Base-by-base conservation (phyloP, 1,140 invertebrate species). In the Trachelipus rathkii region DNA sequence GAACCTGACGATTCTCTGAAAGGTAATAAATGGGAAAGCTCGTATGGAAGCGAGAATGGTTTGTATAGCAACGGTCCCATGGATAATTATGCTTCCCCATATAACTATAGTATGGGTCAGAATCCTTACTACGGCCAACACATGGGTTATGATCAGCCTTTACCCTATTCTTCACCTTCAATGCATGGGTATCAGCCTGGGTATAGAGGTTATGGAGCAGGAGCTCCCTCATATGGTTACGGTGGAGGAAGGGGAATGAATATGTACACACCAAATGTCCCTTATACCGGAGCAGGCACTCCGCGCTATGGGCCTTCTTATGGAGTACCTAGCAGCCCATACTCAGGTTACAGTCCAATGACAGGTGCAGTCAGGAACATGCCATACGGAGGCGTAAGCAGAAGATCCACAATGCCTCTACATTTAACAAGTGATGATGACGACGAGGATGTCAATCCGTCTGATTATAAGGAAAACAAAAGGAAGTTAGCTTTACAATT, bases 401-500 rank as follows among this genome's bases (percentile, higher is more conserved):
- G 50, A 60, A 60, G 50, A 19, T 60, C 19, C 50, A 60, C 50
- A 60, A 19, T 19, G 11, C 11, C 11, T 60, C 19, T 60, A 60
- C 11, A 60, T 19, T 19, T 60, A 15, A 13, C 50, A 8, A 46
- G 43, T 72, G 46, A 45, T 44, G 73, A 69, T 19, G 60, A 75
- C 24, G 60, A 60, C 19, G 23, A 33, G 0, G 45, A 67, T 33
- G 23, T 68, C 43, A 15, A 60, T 10, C 67, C 73, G 2, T 75
- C 43, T 6, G 69, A 75, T 19, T 53, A 46, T 19, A 75, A 75
- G 19, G 44, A 75, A 44, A 68, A 44, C 0, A 44, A 75, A 53
- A 23, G 73, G 11, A 19, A 75, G 33, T 44, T 75, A 10, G 73
- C 73, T 2, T 75, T 53, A 44, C 21, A 67, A 33, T 60, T 75